Evolutionary conservation across 1,140 invertebrate genomes (phyloP), one percentile per base, ranked within the genome.

Genomic region (Aphaenogaster floridana): DNA sequence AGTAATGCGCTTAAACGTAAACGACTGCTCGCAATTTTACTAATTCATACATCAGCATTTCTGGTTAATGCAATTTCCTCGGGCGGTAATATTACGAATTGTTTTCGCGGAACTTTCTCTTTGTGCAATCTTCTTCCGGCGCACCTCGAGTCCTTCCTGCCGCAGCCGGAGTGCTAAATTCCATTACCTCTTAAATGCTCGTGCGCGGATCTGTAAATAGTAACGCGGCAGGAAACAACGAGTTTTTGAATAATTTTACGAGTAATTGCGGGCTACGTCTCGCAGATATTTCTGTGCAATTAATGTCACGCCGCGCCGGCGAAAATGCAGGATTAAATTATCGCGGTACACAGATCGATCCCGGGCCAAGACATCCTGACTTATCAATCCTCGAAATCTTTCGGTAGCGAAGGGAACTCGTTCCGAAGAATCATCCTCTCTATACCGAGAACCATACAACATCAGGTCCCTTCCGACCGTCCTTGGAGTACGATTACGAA

Each of bases 11-110:
- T 54, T 74, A 54, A 86, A 28, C 21, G 57, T 68, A 74, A 89
- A 86, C 81, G 66, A 48, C 69, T 89, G 78, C 50, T 68, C 52
- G 68, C 52, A 86, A 78, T 89, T 86, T 89, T 86, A 86, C 81
- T 88, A 76, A 89, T 89, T 89, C 87, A 89, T 89, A 89, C 76
- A 64, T 86, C 81, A 76, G 81, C 74, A 48, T 80, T 86, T 69
- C 76, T 86, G 72, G 85, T 89, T 89, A 89, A 89, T 72, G 68
- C 52, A 68, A 89, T 89, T 85, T 86, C 74, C 74, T 45, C 76
- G 68, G 21, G 69, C 48, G 66, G 52, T 86, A 86, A 80, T 76
- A 86, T 78, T 50, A 66, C 81, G 79, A 63, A 88, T 89, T 78
- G 88, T 84, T 87, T 77, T 85, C 71, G 52, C 28, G 36, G 48